Conservation (phyloP, 2,113 vertebrate species). For the Callaeas wilsoni region DNA sequence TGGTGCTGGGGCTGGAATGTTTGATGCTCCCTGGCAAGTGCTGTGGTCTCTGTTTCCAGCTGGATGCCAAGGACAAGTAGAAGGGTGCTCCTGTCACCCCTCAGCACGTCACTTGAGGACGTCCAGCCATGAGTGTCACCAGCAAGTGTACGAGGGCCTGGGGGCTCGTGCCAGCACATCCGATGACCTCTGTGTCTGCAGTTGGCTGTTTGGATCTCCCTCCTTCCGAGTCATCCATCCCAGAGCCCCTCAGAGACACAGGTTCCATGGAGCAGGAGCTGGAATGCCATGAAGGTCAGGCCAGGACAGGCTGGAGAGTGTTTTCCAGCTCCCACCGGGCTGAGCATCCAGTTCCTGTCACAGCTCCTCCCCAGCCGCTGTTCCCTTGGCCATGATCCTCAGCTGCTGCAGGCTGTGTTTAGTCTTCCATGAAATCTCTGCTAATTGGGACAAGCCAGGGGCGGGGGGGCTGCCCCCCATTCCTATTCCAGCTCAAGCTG, state of each 20-base stretch:
- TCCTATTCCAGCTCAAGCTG: background rate
- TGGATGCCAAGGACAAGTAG: constrained; percentile 36
- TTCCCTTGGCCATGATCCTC: background rate
- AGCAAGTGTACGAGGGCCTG: background rate
- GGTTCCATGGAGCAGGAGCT: background rate
- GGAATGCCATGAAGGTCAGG: background rate
- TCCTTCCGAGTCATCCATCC: rapidly evolving
- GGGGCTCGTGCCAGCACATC: background rate
- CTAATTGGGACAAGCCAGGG: background rate
- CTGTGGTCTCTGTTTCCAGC: constrained; percentile 19
- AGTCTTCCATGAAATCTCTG: background rate
- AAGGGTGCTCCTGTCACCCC: background rate
- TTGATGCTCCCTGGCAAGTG: background rate
- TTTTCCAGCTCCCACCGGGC: background rate
- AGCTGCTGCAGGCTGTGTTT: background rate
- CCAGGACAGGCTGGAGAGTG: background rate
- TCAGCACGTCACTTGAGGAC: background rate
- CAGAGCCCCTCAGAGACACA: background rate
- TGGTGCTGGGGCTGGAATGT: background rate
- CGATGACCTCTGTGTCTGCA: rapidly evolving
- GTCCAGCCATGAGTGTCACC: background rate
- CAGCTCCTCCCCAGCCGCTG: background rate
- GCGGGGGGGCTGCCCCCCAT: rapidly evolving
- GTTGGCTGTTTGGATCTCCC: background rate
- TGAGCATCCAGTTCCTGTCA: background rate